phyloP scores from a whole-genome alignment of 1,140 invertebrate genomes.

The Akabosia matsudoensis region DNA sequence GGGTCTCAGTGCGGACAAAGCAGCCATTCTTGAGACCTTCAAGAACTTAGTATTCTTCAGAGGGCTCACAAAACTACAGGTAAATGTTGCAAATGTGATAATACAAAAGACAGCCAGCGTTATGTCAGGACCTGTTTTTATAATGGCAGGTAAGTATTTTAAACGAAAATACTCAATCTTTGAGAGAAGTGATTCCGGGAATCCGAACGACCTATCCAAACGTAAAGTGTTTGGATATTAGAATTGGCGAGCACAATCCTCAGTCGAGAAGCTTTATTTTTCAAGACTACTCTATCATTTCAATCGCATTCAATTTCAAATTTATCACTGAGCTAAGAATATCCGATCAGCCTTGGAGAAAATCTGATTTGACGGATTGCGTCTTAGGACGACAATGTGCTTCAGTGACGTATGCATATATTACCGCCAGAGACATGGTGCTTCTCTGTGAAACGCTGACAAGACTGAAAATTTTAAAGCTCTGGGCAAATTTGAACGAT shows the following conservation, averaged over 20 bases:
- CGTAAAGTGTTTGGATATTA: neutral
- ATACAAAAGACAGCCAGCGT: neutral
- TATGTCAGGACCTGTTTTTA: too few species aligned
- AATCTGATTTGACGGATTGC: neutral
- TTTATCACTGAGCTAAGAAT: neutral
- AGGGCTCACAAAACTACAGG: neutral
- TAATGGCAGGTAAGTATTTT: neutral
- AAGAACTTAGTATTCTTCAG: neutral
- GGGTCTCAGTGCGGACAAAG: neutral
- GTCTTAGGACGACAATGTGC: neutral
- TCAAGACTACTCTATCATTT: constrained; percentile 13
- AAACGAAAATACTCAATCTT: neutral
- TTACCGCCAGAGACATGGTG: constrained; percentile 1
- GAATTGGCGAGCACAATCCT: neutral
- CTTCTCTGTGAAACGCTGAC: neutral
- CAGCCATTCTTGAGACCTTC: neutral
- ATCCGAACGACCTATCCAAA: neutral
- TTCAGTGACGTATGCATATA: constrained; percentile 3
- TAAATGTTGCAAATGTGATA: neutral
- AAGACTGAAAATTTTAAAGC: neutral
- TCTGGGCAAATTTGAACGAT: constrained; percentile 2
- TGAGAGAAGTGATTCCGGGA: neutral
- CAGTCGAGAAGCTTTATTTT: neutral
- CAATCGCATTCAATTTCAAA: constrained; percentile 8
- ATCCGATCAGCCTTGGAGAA: neutral